These are phyloP conservation scores for Sebastes paucispinis DNA, from an alignment of 2,797 vertebrate species.

Conservation along the genomic window DNA sequence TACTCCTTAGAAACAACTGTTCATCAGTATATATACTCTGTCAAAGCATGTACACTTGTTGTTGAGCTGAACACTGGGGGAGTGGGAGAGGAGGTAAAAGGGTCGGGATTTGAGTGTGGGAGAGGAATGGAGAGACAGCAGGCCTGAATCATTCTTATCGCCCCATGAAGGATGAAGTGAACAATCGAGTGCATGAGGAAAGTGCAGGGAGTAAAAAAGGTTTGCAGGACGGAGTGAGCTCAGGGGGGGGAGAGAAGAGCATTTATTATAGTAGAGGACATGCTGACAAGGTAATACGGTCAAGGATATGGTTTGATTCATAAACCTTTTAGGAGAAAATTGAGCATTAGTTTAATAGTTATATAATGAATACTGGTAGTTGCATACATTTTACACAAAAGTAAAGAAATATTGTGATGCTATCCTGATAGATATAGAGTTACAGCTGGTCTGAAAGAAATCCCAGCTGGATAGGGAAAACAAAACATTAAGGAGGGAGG, in stretches of 20 bases:
- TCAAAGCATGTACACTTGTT: slow-evolving; percentile 7
- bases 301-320: neutral
- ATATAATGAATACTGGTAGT: neutral
- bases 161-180: slow-evolving; percentile 23
- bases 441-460: neutral
- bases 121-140: slow-evolving; percentile 37
- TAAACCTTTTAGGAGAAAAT: neutral
- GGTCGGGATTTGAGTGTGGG: slow-evolving; percentile 40
- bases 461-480: neutral
- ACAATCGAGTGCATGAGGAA: slow-evolving; percentile 3
- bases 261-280: neutral
- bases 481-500: neutral
- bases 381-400: neutral
- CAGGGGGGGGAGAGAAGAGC: neutral
- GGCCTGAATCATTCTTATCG: slow-evolving; percentile 57
- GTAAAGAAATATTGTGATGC: neutral
- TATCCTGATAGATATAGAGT: neutral
- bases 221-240: neutral
- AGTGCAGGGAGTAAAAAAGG: slow-evolving; percentile 18
- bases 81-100: slow-evolving; percentile 35
- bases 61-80: slow-evolving; percentile 1
- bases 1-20: neutral
- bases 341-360: neutral
- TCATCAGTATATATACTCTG: neutral
- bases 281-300: neutral